Evolutionary conservation across 2,797 vertebrate genomes (phyloP), one percentile per base, ranked within the genome.

Genomic region (Danio tinwini): DNA sequence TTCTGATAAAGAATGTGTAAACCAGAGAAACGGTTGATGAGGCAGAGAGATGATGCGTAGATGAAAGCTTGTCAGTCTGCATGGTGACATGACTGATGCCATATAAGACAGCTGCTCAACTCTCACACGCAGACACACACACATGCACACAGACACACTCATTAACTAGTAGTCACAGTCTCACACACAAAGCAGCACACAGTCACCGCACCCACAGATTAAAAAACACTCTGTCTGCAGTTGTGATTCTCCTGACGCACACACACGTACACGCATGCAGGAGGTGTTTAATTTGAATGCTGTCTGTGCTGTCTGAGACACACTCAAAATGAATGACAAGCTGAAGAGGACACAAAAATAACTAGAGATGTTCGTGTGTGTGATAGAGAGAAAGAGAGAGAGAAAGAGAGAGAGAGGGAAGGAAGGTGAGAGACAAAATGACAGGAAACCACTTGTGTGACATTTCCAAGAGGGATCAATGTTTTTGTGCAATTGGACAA

Each of bases 381-480:
- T 6, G 45, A 56, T 21, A 79, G 17, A 42, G 6, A 21, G 63
- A 45, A 39, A n/a, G 62, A 4, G 37, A 49, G 13, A 63, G 17
- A 3, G 29, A 21, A 8, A 42, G 13, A 50, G 29, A 5, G 7
- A 56, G 21, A 65, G 6, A 21, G 37, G 45, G 63, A 63, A 70
- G 56, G 59, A 82, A 50, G 19, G 63, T 65, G 78, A 61, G 68
- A 76, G 56, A 56, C 49, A 47, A 62, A 76, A 50, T 62, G 58
- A 68, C 49, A 76, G 13, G 47, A 71, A 82, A 74, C 70, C 47
- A 40, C 74, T 78, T 47, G 39, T 12, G 45, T 86, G 83, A 86
- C 82, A 86, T 85, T 85, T 85, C 73, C 61, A 77, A 81, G 52
- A 77, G 65, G 49, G 42, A 85, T 83, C 73, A 50, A 81, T 82